Evolutionary conservation across 1,140 invertebrate species (phyloP), one percentile per base, ranked within the genome.

Genomic region (Sesamia nonagrioides): DNA sequence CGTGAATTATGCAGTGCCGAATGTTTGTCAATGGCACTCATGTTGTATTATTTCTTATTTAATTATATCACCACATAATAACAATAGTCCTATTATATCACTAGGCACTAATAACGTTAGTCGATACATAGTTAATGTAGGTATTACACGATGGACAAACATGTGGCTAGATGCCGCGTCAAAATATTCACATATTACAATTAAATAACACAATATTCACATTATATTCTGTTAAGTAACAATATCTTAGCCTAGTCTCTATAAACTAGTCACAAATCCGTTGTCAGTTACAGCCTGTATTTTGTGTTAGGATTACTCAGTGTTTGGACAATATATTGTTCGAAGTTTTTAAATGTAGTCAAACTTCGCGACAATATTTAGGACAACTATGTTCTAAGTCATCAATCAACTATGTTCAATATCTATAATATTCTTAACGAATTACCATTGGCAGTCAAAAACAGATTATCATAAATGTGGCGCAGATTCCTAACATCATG

Each of bases 271-370:
- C 89, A 92, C 92, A 94, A 94, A 94, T 93, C 92, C 92, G 88
- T 94, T 92, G 90, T 94, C 88, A 91, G 83, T 94, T 92, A 94
- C 92, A 94, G 92, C 92, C 92, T 88, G 90, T 82, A 63, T 75
- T 78, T 89, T 88, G 73, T 87, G 81, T 86, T 88, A 92, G 88
- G 88, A 90, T 91, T 68, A 83, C 80, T 84, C 68, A 88, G 79
- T 63, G 61, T 68, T 83, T 80, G 60, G 79, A 68, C 78, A 78
- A 48, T 63, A 76, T 58, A 76, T 40, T 63, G 56, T 75, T 75
- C 73, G 42, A 75, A 75, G 40, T 50, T 63, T 61, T 75, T 52
- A 71, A 60, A 37, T 42, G 52, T 42, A 42, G 71, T 75, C 27
- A 48, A 61, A 58, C 35, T 76, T 58, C 37, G 42, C 73, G 52